Conservation (phyloP, 2,113 vertebrate species). For the Rynchops niger region DNA sequence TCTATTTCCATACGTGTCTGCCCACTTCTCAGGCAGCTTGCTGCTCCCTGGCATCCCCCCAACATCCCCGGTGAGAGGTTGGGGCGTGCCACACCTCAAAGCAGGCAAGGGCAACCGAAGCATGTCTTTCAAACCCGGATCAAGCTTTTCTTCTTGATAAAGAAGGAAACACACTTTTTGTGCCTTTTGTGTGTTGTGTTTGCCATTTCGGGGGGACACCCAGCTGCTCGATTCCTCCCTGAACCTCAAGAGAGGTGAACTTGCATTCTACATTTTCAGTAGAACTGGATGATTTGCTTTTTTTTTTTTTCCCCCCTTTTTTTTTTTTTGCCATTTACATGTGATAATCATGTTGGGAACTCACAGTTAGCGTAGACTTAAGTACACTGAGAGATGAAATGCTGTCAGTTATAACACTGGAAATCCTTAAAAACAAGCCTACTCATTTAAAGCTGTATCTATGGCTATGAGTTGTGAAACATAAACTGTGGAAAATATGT, state of each 20-base stretch:
- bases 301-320: background rate
- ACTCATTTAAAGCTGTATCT: background rate
- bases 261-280: background rate
- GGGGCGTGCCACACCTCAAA: background rate
- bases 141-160: background rate
- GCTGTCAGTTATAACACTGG: background rate
- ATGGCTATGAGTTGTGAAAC: background rate
- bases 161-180: background rate
- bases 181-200: background rate
- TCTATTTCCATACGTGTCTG: accelerated
- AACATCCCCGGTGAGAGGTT: accelerated
- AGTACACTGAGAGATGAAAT: background rate
- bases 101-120: background rate
- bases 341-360: background rate
- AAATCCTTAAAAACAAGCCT: slow-evolving; percentile 1
- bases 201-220: background rate
- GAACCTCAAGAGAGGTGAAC: background rate
- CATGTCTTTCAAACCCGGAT: accelerated
- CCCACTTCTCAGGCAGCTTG: background rate
- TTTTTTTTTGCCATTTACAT: background rate
- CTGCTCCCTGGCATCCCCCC: background rate
- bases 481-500: slow-evolving; percentile 3
- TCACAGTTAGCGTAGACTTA: background rate
- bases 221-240: background rate
- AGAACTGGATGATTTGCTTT: accelerated